phyloP scores from a whole-genome alignment of 2,113 vertebrate species.

The Trachemys scripta region DNA sequence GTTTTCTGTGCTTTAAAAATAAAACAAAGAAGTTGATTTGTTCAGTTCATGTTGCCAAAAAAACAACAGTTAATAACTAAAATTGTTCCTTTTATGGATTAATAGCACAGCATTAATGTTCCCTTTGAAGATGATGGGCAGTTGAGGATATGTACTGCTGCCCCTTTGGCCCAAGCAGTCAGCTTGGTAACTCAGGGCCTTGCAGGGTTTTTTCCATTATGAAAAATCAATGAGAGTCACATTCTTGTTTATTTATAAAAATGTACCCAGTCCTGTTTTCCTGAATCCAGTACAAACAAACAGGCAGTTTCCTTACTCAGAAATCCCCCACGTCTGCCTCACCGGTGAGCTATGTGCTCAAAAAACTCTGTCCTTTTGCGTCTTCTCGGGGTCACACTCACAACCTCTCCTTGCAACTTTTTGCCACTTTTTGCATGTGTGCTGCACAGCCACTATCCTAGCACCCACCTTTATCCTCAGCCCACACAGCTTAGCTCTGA shows the following conservation, averaged over 20 bases:
- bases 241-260: not conserved
- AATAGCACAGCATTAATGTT: not conserved
- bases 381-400: not conserved
- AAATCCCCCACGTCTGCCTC: not conserved
- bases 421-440: not conserved
- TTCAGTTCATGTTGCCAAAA: not conserved
- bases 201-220: not conserved
- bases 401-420: not conserved
- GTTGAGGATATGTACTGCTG: not conserved
- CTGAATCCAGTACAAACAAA: not conserved
- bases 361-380: not conserved
- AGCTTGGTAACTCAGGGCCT: not conserved
- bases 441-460: not conserved
- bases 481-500: not conserved
- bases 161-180: not conserved
- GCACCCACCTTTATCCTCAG: not conserved
- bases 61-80: not conserved
- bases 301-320: not conserved
- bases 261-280: not conserved
- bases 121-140: not conserved
- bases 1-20: not conserved
- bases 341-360: too few relatives aligned
- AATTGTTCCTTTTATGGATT: rapidly evolving
- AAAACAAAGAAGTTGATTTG: constrained; percentile 24
- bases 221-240: not conserved